These are phyloP conservation scores for Pachymerium ferrugineum DNA, from an alignment of 2,888 invertebrate species.

Conservation along the genomic window DNA sequence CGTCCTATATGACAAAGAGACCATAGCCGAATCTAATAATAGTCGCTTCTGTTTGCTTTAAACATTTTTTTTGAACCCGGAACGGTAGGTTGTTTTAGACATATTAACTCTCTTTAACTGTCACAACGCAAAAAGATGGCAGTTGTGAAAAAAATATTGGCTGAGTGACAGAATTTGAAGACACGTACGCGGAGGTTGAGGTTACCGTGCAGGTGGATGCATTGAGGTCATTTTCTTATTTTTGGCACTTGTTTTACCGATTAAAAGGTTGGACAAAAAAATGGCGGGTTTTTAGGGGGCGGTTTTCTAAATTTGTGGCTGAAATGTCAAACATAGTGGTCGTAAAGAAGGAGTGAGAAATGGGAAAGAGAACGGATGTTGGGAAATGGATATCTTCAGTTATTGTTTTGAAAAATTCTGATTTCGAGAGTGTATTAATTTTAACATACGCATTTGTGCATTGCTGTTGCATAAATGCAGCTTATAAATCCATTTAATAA, in stretches of 20 bases:
- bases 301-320: no score
- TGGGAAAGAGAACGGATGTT: no score
- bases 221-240: conserved; percentile 11
- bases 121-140: not conserved
- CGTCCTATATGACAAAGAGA: conserved; percentile 14
- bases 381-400: no score
- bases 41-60: conserved; percentile 3
- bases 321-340: no score
- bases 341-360: no score
- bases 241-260: not conserved
- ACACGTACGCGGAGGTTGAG: not conserved
- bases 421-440: no score
- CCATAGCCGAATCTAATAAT: not conserved
- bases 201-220: conserved; percentile 4
- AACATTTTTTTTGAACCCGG: not conserved
- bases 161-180: not conserved
- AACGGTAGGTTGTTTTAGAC: not conserved
- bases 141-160: not conserved
- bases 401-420: no score
- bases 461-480: no score
- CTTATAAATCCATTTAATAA: no score
- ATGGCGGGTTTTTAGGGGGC: not conserved
- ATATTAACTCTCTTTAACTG: conserved; percentile 16
- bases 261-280: not conserved
- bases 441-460: no score